Percentiles rank a stretch among this genome's conserved stretches.
These are phyloP conservation scores for Paramuricea clavata DNA, from an alignment of 92 coral and sea anemone species.

Conservation along the genomic window DNA sequence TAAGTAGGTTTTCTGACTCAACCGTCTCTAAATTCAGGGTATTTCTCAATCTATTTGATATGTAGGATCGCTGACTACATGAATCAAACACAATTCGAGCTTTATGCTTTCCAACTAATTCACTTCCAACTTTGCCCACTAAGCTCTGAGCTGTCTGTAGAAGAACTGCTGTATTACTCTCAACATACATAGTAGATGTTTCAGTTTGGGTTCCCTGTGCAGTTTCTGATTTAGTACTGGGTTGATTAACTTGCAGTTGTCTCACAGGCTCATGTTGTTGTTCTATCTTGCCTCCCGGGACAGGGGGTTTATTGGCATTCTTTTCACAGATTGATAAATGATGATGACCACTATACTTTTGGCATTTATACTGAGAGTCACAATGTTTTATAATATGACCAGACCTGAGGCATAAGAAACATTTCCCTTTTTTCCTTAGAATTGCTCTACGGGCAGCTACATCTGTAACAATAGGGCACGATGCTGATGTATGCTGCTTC, in stretches of 20 bases:
- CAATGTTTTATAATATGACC: constrained; percentile 70
- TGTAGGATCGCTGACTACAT: too few species aligned
- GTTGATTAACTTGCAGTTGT: neutral
- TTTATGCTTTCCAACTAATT: neutral
- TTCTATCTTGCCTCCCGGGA: neutral
- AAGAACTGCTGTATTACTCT: constrained; percentile 44
- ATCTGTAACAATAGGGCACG: constrained; percentile 51
- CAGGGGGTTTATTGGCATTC: neutral
- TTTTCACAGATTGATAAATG: constrained; percentile 2
- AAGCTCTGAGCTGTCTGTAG: constrained; percentile 41
- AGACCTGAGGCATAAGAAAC: constrained; percentile 72
- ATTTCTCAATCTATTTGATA: too few species aligned
- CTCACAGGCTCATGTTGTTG: neutral
- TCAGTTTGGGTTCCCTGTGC: neutral
- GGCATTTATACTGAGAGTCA: constrained; percentile 67
- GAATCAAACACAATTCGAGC: too few species aligned
- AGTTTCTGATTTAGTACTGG: neutral
- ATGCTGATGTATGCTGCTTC: constrained; percentile 46
- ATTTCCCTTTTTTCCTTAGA: constrained; percentile 64
- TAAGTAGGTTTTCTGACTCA: constrained; percentile 25
- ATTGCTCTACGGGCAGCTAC: constrained; percentile 64
- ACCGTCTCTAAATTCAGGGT: neutral
- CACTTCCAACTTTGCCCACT: constrained; percentile 16
- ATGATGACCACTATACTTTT: constrained; percentile 54
- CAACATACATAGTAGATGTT: neutral